phyloP scores from a whole-genome alignment of 1,140 invertebrate species.

The Drosophila micromelanica region DNA sequence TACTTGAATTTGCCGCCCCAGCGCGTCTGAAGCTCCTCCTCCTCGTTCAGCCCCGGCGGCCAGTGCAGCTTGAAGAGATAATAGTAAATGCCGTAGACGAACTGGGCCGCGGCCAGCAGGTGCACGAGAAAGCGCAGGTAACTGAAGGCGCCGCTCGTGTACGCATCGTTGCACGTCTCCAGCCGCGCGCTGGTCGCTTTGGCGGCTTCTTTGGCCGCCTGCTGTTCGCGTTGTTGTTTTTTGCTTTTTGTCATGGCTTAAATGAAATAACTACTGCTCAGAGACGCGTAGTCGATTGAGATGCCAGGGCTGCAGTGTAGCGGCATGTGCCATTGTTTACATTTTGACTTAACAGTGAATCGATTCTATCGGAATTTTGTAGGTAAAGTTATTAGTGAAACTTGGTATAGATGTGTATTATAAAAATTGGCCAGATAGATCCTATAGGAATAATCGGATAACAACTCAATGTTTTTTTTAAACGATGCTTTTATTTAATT shows the following conservation, averaged over 20 bases:
- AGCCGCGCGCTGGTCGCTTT: constrained; percentile 37
- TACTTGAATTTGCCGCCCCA: constrained; percentile 82
- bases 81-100: constrained; percentile 70
- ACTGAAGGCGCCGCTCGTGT: constrained; percentile 67
- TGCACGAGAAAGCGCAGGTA: constrained; percentile 70
- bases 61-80: constrained; percentile 66
- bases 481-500: no score
- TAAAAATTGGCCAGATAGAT: no score
- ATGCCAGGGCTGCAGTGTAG: constrained; percentile 9
- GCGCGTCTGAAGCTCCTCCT: constrained; percentile 61
- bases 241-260: constrained; percentile 58
- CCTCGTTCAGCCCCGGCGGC: constrained; percentile 50
- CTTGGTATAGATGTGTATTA: no score
- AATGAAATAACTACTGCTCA: constrained; percentile 17
- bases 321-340: constrained; percentile 8
- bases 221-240: constrained; percentile 58
- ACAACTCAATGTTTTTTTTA: no score
- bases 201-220: constrained; percentile 52
- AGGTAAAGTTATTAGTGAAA: no score
- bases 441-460: no score
- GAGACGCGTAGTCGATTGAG: constrained; percentile 11
- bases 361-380: no score
- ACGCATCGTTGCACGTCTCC: constrained; percentile 67
- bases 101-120: constrained; percentile 63
- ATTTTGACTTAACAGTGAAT: not conserved